phyloP scores from a whole-genome alignment of 2,113 vertebrate genomes.

The Manacus vitellinus region DNA sequence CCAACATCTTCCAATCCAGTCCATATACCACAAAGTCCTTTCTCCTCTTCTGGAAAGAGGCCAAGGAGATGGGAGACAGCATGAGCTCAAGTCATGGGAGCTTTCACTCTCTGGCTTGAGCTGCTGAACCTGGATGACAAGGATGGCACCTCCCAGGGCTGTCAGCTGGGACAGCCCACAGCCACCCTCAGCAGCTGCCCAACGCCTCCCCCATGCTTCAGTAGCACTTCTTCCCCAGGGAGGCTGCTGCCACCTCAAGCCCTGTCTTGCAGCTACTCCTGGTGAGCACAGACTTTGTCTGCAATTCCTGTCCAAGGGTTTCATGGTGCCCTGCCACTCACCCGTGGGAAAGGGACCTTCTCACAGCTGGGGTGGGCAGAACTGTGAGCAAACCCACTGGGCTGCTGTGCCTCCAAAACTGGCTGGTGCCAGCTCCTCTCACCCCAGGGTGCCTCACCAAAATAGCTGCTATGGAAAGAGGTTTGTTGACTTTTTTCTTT shows the following conservation, averaged over 20 bases:
- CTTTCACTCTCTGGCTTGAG: not conserved
- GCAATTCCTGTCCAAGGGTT: not conserved
- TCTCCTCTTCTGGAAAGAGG: not conserved
- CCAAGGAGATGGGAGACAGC: not conserved
- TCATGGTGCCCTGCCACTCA: not conserved
- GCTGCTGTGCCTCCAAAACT: not conserved
- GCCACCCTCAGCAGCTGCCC: not conserved
- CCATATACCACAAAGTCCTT: not conserved
- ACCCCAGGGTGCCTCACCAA: not conserved
- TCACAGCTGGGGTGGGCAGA: not conserved
- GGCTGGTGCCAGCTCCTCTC: not conserved
- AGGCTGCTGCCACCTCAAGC: not conserved
- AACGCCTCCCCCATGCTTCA: fast-evolving
- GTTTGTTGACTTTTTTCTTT: slow-evolving; percentile 23
- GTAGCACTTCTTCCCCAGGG: fast-evolving
- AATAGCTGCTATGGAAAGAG: slow-evolving; percentile 46
- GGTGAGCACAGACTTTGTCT: not conserved
- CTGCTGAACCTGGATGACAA: not conserved
- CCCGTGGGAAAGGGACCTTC: not conserved
- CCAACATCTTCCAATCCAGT: not conserved
- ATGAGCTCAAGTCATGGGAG: not conserved
- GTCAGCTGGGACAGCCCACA: not conserved
- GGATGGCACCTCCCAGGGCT: not conserved
- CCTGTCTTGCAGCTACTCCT: not conserved
- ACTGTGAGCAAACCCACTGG: not conserved